phyloP scores from a whole-genome alignment of 2,797 vertebrate genomes.

The Petrocephalus sullivani region DNA sequence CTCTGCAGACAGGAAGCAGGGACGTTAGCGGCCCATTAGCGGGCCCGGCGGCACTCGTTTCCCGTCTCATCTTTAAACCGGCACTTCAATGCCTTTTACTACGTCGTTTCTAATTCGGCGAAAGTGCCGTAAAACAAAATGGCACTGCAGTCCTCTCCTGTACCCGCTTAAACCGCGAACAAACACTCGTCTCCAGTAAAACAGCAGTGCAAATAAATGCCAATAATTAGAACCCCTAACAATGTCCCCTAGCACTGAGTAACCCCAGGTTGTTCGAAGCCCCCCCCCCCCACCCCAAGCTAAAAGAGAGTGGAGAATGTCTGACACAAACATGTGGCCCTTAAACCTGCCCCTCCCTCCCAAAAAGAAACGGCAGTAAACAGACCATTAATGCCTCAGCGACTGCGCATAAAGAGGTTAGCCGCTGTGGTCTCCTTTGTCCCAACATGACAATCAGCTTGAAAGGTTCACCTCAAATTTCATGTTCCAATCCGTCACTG shows the following conservation, averaged over 20 bases:
- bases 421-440: neutral
- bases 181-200: neutral
- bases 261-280: neutral
- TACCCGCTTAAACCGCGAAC: neutral
- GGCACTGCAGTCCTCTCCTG: neutral
- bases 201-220: neutral
- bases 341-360: neutral
- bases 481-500: neutral
- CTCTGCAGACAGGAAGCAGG: neutral
- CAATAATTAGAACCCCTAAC: conserved; percentile 11
- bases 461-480: neutral
- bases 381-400: neutral
- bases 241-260: neutral
- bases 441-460: neutral
- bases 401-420: neutral
- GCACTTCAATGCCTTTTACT: neutral
- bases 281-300: neutral
- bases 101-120: neutral
- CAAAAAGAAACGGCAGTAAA: neutral
- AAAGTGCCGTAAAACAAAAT: neutral
- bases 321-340: conserved; percentile 13
- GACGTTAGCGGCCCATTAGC: neutral
- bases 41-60: neutral
- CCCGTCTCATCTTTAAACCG: neutral
- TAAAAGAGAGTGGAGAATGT: neutral